Evolutionary conservation across 2,888 invertebrate species (phyloP).

Genomic region (Ptilodon capucinus): DNA sequence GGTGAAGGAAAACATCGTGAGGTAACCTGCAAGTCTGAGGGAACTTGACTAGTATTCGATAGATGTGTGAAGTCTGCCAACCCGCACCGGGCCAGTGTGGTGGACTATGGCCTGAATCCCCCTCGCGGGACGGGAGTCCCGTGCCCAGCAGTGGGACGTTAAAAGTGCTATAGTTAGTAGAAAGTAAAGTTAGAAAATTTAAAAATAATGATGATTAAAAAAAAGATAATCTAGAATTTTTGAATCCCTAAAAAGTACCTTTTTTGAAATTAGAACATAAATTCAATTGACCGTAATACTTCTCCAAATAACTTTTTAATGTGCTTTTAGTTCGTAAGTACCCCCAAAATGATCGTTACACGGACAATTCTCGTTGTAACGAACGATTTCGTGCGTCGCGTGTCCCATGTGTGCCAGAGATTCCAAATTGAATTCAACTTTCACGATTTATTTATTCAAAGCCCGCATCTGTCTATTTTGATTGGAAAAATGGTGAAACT

Average conservation of each 20-base stretch:
- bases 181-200: neutral
- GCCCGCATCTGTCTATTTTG: conserved; percentile 11
- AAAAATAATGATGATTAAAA: neutral
- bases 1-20: no score
- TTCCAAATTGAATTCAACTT: conserved; percentile 33
- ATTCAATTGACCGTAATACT: neutral
- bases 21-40: no score
- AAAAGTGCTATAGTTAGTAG: no score
- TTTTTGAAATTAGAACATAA: neutral
- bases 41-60: no score
- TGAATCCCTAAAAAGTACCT: neutral
- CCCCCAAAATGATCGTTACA: neutral
- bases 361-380: neutral
- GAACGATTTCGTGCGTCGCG: conserved; percentile 3
- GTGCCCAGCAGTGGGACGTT: no score
- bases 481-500: conserved; percentile 24
- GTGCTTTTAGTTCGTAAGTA: neutral
- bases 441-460: conserved; percentile 21
- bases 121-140: no score
- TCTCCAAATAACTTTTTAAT: neutral
- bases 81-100: no score
- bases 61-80: no score
- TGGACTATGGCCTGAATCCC: no score
- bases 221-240: neutral
- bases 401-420: conserved; percentile 21